Percentiles rank a stretch among this genome's conserved stretches.
Evolutionary conservation across 2,888 invertebrate species (phyloP).

Genomic region (Drosophila nigricruria): DNA sequence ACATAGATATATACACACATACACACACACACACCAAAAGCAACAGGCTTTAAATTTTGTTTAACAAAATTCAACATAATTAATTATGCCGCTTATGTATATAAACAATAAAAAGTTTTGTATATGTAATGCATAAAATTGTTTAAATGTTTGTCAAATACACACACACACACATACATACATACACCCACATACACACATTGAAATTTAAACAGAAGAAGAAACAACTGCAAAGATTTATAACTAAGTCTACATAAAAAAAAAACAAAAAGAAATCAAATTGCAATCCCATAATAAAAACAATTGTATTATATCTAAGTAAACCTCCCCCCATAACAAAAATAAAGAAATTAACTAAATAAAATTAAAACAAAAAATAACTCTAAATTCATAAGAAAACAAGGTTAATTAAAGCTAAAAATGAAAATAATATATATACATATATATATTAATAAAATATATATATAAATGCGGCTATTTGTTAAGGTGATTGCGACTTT

Average conservation of each 20-base stretch:
- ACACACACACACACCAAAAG: background rate
- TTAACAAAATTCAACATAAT: slow-evolving; percentile 45
- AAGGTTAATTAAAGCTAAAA: slow-evolving; percentile 72
- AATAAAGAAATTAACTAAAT: slow-evolving; percentile 5
- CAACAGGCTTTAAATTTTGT: slow-evolving; percentile 52
- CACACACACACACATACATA: slow-evolving; percentile 31
- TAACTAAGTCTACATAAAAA: slow-evolving; percentile 23
- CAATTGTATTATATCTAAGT: slow-evolving; percentile 80
- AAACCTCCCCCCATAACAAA: slow-evolving; percentile 11
- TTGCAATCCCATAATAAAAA: slow-evolving; percentile 52
- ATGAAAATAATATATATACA: slow-evolving; percentile 25
- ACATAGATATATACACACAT: background rate
- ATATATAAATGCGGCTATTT: slow-evolving; percentile 56
- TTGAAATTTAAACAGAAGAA: slow-evolving; percentile 44
- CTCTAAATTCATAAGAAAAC: slow-evolving; percentile 67
- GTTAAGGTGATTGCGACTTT: slow-evolving; percentile 78
- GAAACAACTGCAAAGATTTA: slow-evolving; percentile 20
- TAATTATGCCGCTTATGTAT: slow-evolving; percentile 22
- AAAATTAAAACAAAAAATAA: slow-evolving; percentile 22
- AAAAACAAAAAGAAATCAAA: slow-evolving; percentile 37
- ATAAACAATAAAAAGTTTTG: slow-evolving; percentile 23
- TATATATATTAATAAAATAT: slow-evolving; percentile 24
- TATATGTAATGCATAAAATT: slow-evolving; percentile 26
- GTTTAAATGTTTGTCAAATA: slow-evolving; percentile 24
- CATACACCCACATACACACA: slow-evolving; percentile 41